Evolutionary conservation across 2,113 vertebrate genomes (phyloP).

Genomic region (Stigmatopora argus): DNA sequence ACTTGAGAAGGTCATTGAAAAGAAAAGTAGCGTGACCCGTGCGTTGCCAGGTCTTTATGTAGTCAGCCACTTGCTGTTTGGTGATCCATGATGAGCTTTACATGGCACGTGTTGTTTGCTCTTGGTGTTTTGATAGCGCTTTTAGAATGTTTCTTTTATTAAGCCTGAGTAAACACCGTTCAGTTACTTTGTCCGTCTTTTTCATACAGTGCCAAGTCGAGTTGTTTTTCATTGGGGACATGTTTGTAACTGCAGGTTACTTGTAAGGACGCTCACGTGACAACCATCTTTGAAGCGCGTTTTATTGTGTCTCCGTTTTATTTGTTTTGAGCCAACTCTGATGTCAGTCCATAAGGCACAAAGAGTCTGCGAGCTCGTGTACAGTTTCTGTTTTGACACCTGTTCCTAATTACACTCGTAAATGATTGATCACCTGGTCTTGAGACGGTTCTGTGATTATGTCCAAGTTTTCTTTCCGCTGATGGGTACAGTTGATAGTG

Average conservation of each 20-base stretch:
- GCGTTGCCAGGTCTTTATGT: slow-evolving; percentile 16
- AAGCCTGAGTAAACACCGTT: slow-evolving; percentile 11
- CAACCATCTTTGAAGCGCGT: slow-evolving; percentile 44
- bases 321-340: slow-evolving; percentile 64
- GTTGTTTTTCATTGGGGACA: slow-evolving; percentile 2
- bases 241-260: slow-evolving; percentile 7
- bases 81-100: slow-evolving; percentile 8
- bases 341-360: slow-evolving; percentile 56
- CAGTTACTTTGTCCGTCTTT: not conserved
- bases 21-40: slow-evolving; percentile 41
- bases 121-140: not conserved
- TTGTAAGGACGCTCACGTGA: slow-evolving; percentile 19
- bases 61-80: slow-evolving; percentile 8
- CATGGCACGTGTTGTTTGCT: not conserved
- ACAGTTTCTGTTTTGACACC: slow-evolving; percentile 78
- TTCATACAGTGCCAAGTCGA: slow-evolving; percentile 1
- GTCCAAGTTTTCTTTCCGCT: slow-evolving; percentile 38
- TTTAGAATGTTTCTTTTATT: not conserved
- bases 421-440: slow-evolving; percentile 76
- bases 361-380: slow-evolving; percentile 55
- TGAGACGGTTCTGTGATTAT: slow-evolving; percentile 37
- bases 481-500: slow-evolving; percentile 49
- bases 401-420: slow-evolving; percentile 73
- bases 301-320: slow-evolving; percentile 15
- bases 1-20: slow-evolving; percentile 41